Base-by-base conservation (phyloP, 2,888 invertebrate genomes). In the Campopleginae sp. region DNA sequence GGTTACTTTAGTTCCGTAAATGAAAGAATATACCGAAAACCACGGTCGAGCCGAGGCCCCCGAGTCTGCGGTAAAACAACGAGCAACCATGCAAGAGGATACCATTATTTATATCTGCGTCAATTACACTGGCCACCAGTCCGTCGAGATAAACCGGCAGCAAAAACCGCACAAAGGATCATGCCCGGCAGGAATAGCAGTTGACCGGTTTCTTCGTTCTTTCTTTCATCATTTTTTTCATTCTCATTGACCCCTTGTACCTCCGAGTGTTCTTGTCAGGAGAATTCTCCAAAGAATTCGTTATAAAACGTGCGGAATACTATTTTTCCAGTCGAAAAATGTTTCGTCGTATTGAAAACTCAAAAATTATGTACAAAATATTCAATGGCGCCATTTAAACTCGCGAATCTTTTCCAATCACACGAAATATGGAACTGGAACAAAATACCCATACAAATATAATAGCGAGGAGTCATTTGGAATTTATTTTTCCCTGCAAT, bases 1-100 rank as follows among this genome's bases (percentile, higher is more conserved):
- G 92, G 90, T 92, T 92, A 91, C 92, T 92, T 92, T 92, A 89
- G 88, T 87, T 86, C 84, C 87, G 86, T 90, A 88, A 91, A 91
- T 92, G 88, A 88, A 87, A 88, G 87, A 48, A 82, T 84, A 48
- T 48, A 70, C 84, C 77, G 23, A 72, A 72, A 74, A 81, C 83
- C 71, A 63, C 71, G 77, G 27, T 27, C 71, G 58, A 44, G 76
- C 70, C 71, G 33, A 63, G 71, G n/a, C n/a, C 38, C 51, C 38
- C 10, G 70, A 10, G 46, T 51, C 46, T 68, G 44, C 46, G 66
- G 68, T 48, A 70, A 68, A 74, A 74, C 27, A 86, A 77, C 86
- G 61, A 68, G 66, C 70, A 44, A 89, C 51, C 51, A 42, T 27
- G n/a, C 85, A 83, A 80, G 80, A 86, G 88, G 65, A 66, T 79